Percentiles rank a stretch among this genome's conserved stretches.
These are phyloP conservation scores for Thereva unica DNA, from an alignment of 2,888 invertebrate species.

Conservation along the genomic window DNA sequence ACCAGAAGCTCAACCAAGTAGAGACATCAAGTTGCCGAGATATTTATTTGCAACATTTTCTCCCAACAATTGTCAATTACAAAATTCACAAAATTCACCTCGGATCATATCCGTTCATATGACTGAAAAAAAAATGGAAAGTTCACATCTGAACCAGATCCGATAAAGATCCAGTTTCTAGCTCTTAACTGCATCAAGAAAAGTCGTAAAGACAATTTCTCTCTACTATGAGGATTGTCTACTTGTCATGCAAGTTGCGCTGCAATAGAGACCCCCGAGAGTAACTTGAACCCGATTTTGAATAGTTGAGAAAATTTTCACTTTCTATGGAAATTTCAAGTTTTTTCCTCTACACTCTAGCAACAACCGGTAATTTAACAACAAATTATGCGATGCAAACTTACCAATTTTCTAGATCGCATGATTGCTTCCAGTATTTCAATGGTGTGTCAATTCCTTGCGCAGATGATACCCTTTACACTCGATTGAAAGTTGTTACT, in stretches of 20 bases:
- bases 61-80: no score
- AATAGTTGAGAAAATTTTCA: constrained; percentile 29
- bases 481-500: constrained; percentile 9
- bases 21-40: no score
- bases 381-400: constrained; percentile 15
- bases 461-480: not conserved
- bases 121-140: no score
- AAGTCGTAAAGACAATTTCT: constrained; percentile 19
- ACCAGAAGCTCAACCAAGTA: no score
- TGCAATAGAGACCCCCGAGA: not conserved
- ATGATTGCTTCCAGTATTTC: constrained; percentile 9
- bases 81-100: no score
- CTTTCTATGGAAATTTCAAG: constrained; percentile 19
- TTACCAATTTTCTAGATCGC: constrained; percentile 30
- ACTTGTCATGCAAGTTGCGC: constrained; percentile 18
- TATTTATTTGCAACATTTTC: no score
- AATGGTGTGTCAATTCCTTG: constrained; percentile 3
- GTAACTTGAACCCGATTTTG: not conserved
- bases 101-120: no score
- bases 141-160: no score
- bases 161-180: no score
- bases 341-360: not conserved
- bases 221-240: constrained; percentile 12
- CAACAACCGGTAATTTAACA: not conserved
- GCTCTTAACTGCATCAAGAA: constrained; percentile 1